phyloP scores from a whole-genome alignment of 1,140 invertebrate species.

The Drosophila suzukii region DNA sequence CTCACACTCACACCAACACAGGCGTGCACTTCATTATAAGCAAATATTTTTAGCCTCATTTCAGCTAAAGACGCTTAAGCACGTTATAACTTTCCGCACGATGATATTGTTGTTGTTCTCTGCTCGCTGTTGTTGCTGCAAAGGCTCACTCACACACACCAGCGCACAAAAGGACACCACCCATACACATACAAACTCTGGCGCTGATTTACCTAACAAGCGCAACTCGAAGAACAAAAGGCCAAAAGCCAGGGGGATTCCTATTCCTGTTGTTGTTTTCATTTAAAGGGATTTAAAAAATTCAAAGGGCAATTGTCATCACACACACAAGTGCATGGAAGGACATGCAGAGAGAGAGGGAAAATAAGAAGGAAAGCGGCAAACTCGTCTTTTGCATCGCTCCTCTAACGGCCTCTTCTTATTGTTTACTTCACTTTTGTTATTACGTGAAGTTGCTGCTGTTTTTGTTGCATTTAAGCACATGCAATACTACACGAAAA shows the following conservation, averaged over 20 bases:
- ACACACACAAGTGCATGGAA: conserved; percentile 28
- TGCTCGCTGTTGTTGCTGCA: conserved; percentile 36
- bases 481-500: conserved; percentile 53
- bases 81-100: conserved; percentile 68
- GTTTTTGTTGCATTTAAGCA: conserved; percentile 62
- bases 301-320: conserved; percentile 80
- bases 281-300: conserved; percentile 83
- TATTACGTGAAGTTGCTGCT: conserved; percentile 56
- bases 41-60: conserved; percentile 81
- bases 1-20: conserved; percentile 46
- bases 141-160: conserved; percentile 22
- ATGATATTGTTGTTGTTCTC: conserved; percentile 46
- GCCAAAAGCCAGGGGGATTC: conserved; percentile 43
- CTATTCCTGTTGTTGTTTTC: conserved; percentile 77
- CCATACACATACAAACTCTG: conserved; percentile 27
- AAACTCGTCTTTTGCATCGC: conserved; percentile 60
- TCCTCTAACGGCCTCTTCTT: conserved; percentile 50
- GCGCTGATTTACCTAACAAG: conserved; percentile 81
- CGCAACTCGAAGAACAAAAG: conserved; percentile 66
- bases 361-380: conserved; percentile 38
- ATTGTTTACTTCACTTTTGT: conserved; percentile 77
- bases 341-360: conserved; percentile 3
- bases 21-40: conserved; percentile 70
- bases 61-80: conserved; percentile 80
- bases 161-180: neutral